Evolutionary conservation across 2,113 vertebrate genomes (phyloP).

Genomic region (Odocoileus hemionus): DNA sequence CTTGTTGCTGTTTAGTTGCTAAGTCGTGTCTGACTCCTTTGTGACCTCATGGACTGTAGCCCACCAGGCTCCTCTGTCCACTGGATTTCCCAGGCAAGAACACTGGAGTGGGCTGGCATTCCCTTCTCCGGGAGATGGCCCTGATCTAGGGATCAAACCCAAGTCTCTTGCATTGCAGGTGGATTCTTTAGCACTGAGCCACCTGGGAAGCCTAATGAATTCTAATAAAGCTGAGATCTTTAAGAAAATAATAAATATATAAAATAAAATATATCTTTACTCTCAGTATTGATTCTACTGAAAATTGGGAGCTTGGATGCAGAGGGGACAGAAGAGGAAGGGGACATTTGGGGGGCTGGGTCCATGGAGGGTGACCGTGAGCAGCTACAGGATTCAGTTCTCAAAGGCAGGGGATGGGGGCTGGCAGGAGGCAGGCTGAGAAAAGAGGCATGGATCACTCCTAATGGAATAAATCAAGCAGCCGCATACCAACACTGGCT

Average conservation of each 20-base stretch:
- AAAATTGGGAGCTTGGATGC: background rate
- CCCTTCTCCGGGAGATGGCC: background rate
- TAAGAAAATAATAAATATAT: background rate
- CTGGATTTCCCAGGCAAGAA: background rate
- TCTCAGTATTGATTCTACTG: background rate
- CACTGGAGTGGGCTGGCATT: background rate
- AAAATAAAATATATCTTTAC: background rate
- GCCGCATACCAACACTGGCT: too few relatives aligned
- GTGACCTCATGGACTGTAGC: background rate
- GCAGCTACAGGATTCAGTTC: too few relatives aligned
- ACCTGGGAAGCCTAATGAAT: background rate
- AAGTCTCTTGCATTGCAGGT: background rate
- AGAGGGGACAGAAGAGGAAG: background rate
- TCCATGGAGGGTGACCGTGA: background rate
- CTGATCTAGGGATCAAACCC: background rate
- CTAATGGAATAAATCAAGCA: background rate
- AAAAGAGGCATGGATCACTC: background rate
- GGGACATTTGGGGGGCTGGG: fast-evolving
- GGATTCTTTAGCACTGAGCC: background rate
- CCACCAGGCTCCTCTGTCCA: background rate
- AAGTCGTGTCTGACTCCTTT: background rate
- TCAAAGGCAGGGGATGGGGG: background rate
- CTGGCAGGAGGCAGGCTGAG: too few relatives aligned
- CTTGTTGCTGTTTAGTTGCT: background rate
- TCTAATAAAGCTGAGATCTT: background rate